Conservation (phyloP, 2,888 invertebrate species). For the Terebella lapidaria region DNA sequence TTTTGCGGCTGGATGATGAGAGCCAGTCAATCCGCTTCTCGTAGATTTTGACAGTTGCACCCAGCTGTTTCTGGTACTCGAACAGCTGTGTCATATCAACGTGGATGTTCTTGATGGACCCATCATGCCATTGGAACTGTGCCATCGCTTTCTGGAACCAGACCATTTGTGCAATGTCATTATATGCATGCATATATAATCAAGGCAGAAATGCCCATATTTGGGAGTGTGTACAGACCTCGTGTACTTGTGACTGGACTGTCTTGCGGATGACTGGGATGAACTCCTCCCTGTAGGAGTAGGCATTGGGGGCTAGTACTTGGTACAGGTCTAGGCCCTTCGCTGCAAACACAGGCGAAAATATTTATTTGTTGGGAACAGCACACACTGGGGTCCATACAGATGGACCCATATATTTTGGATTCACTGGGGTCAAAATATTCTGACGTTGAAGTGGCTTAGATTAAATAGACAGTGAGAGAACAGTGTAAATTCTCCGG, state of each 20-base stretch:
- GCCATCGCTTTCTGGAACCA: slow-evolving; percentile 48
- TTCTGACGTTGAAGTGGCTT: too few species aligned
- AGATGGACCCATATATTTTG: too few species aligned
- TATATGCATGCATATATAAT: too few species aligned
- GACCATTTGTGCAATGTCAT: too few species aligned
- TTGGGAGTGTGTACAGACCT: too few species aligned
- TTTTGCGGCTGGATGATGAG: slow-evolving; percentile 44
- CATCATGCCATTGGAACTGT: slow-evolving; percentile 54
- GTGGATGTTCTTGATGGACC: slow-evolving; percentile 51
- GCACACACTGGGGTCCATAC: too few species aligned
- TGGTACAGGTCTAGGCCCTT: slow-evolving; percentile 51
- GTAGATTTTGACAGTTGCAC: slow-evolving; percentile 45
- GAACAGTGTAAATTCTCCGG: too few species aligned
- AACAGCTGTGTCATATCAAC: slow-evolving; percentile 52
- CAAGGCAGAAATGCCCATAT: too few species aligned
- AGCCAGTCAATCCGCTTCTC: slow-evolving; percentile 52
- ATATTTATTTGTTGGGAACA: too few species aligned
- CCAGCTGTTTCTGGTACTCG: slow-evolving; percentile 53
- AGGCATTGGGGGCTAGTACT: slow-evolving; percentile 52
- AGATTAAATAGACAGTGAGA: too few species aligned
- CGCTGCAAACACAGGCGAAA: slow-evolving; percentile 30
- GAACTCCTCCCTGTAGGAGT: slow-evolving; percentile 51
- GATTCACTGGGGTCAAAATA: too few species aligned
- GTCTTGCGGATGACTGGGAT: slow-evolving; percentile 52
- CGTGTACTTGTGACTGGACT: slow-evolving; percentile 53